Conservation (phyloP, 1,140 invertebrate genomes). For the Pararge aegeria region DNA sequence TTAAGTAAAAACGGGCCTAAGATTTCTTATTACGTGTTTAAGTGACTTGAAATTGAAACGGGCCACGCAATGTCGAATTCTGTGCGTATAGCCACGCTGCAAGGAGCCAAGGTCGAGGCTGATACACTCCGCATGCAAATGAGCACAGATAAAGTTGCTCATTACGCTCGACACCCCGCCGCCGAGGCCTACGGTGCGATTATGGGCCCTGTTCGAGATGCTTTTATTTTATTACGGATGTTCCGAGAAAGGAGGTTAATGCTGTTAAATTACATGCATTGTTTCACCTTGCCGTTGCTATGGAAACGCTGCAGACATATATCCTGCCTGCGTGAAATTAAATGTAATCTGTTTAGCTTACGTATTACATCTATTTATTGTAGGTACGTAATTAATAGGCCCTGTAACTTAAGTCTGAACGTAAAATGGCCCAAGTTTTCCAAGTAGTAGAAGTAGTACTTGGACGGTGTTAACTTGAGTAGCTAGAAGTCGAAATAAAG, state of each 20-base stretch:
- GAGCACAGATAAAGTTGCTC: slow-evolving; percentile 67
- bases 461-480: background rate
- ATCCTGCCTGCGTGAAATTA: slow-evolving; percentile 11
- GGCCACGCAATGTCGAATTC: slow-evolving; percentile 41
- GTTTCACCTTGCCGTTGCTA: slow-evolving; percentile 56
- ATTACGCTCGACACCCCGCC: slow-evolving; percentile 59
- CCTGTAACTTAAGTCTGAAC: background rate
- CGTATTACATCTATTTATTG: slow-evolving; percentile 4
- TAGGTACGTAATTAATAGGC: background rate
- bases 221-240: slow-evolving; percentile 68
- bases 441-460: background rate
- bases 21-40: too few relatives aligned
- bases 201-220: slow-evolving; percentile 52
- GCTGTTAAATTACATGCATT: slow-evolving; percentile 66
- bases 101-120: slow-evolving; percentile 70
- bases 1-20: too few relatives aligned
- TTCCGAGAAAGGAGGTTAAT: slow-evolving; percentile 69
- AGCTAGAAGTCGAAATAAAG: background rate
- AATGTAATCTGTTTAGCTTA: slow-evolving; percentile 9
- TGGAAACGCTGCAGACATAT: slow-evolving; percentile 36
- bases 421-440: background rate
- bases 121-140: slow-evolving; percentile 70
- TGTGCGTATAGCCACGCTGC: slow-evolving; percentile 49
- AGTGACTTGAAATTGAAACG: slow-evolving; percentile 36
- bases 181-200: slow-evolving; percentile 48